These are phyloP conservation scores for Lepidotrigona ventralis DNA, from an alignment of 1,140 invertebrate genomes.

Conservation along the genomic window DNA sequence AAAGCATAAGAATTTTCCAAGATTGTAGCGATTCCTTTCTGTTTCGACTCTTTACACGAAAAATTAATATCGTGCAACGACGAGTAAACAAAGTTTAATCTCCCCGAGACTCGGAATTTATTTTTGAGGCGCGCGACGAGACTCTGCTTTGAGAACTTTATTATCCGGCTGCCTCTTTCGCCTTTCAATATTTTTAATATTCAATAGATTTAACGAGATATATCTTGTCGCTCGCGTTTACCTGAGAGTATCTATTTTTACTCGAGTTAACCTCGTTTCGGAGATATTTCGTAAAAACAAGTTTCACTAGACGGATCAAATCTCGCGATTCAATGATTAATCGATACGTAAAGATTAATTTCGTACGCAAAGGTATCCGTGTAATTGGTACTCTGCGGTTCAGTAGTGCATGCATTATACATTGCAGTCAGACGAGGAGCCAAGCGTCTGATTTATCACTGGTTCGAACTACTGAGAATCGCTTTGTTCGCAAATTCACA, in stretches of 20 bases:
- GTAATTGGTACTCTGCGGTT: not conserved
- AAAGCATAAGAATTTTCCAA: not conserved
- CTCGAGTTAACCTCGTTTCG: not conserved
- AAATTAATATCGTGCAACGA: not conserved
- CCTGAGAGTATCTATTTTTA: not conserved
- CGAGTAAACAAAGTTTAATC: not conserved
- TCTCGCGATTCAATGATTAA: not conserved
- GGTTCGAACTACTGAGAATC: not conserved
- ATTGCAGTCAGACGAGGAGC: not conserved
- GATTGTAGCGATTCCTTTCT: not conserved
- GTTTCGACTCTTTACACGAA: not conserved
- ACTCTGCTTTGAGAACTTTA: not conserved
- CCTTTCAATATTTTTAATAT: too few relatives aligned
- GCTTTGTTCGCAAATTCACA: not conserved
- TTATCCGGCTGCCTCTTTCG: not conserved
- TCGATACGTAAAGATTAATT: not conserved
- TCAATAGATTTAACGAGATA: conserved; percentile 7
- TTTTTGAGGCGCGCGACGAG: not conserved
- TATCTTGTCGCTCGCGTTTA: not conserved
- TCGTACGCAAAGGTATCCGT: not conserved
- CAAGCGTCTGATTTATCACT: not conserved
- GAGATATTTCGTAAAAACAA: not conserved
- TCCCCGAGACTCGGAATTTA: conserved; percentile 1
- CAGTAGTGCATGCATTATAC: not conserved
- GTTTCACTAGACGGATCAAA: not conserved